A percentile compares a stretch with the other conserved stretches of the same genome.
These are phyloP conservation scores for Archivesica marissinica DNA, from an alignment of 1,140 invertebrate species.

Conservation along the genomic window DNA sequence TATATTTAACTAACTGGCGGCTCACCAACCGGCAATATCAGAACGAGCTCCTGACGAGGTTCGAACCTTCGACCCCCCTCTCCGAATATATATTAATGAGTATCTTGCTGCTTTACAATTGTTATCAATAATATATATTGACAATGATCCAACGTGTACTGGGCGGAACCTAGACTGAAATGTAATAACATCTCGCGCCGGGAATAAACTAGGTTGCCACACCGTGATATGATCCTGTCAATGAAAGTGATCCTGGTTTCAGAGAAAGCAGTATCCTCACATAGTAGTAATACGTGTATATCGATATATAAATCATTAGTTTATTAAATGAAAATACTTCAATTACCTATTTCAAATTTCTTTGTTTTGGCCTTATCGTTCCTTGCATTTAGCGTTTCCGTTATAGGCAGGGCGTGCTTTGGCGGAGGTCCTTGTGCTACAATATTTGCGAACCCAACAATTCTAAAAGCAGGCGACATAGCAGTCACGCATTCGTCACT, in stretches of 20 bases:
- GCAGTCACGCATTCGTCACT: slow-evolving; percentile 30
- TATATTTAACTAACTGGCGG: too few relatives aligned
- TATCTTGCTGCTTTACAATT: too few relatives aligned
- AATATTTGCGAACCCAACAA: neutral
- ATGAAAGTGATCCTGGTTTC: neutral
- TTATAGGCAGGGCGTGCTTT: slow-evolving; percentile 13
- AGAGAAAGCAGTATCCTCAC: too few relatives aligned
- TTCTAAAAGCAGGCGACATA: neutral
- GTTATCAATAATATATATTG: too few relatives aligned
- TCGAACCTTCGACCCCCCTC: too few relatives aligned
- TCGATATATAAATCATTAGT: neutral
- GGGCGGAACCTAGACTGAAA: too few relatives aligned
- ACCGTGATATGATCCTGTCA: neutral
- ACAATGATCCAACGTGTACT: too few relatives aligned
- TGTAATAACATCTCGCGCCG: neutral
- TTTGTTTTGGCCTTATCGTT: slow-evolving; percentile 37
- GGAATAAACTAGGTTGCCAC: neutral
- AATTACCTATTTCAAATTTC: slow-evolving; percentile 44
- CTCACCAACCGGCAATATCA: too few relatives aligned
- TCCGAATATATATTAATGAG: too few relatives aligned
- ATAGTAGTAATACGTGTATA: too few relatives aligned
- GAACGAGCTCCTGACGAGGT: too few relatives aligned
- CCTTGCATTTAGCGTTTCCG: neutral
- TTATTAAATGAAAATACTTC: neutral
- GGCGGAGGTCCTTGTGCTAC: neutral